phyloP scores from a whole-genome alignment of 1,140 invertebrate species.

The Drosophila saltans region DNA sequence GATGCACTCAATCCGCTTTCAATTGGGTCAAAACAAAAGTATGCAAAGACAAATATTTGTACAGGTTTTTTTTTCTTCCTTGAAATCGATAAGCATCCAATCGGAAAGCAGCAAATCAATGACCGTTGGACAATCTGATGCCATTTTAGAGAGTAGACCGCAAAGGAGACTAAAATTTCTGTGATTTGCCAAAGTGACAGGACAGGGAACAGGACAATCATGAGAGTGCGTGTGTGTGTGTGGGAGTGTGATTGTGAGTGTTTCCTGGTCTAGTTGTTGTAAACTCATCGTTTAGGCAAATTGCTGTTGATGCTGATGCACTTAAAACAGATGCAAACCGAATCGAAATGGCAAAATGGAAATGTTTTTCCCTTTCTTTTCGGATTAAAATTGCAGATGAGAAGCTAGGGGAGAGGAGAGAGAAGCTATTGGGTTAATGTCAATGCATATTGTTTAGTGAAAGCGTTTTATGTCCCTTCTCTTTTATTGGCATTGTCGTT shows the following conservation, averaged over 20 bases:
- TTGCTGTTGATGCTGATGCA: constrained; percentile 47
- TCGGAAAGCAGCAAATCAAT: background rate
- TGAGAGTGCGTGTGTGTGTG: no score
- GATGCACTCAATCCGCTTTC: no score
- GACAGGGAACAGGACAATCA: background rate
- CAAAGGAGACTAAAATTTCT: background rate
- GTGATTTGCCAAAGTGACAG: constrained; percentile 12
- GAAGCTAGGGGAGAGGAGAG: background rate
- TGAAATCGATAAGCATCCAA: constrained; percentile 1
- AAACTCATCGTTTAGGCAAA: constrained; percentile 64
- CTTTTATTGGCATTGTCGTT: background rate
- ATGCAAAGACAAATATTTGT: constrained; percentile 8
- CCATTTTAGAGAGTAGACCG: background rate
- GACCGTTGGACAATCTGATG: background rate
- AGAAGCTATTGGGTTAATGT: constrained; percentile 16
- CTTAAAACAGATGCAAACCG: constrained; percentile 48
- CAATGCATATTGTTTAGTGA: constrained; percentile 42
- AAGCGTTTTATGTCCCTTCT: constrained; percentile 21
- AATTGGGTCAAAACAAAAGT: background rate
- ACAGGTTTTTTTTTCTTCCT: background rate
- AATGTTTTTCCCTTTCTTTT: background rate
- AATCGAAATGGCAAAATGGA: constrained; percentile 27
- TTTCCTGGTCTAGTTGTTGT: constrained; percentile 10
- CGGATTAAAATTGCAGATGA: constrained; percentile 9
- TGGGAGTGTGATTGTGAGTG: background rate